Evolutionary conservation across 2,888 invertebrate genomes (phyloP).

Genomic region (Eremobia ochroleuca): DNA sequence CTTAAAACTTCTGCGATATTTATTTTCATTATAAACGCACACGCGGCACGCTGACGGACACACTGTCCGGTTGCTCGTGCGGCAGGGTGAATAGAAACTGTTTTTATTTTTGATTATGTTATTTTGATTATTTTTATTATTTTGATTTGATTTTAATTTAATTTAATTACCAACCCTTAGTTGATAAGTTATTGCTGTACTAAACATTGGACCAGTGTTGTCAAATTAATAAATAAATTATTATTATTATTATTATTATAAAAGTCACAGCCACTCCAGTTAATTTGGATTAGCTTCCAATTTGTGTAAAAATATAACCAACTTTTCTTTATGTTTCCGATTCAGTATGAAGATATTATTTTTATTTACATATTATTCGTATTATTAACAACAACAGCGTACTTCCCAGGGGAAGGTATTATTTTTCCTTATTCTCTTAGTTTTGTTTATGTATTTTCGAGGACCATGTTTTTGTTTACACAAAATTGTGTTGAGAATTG

Average conservation of each 20-base stretch:
- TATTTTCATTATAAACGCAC: conserved; percentile 1
- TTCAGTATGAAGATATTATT: conserved; percentile 13
- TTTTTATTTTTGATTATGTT: too few species aligned
- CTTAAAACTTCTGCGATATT: conserved; percentile 6
- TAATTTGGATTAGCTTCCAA: background rate
- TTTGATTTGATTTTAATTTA: too few species aligned
- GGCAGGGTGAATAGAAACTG: too few species aligned
- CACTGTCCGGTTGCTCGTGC: too few species aligned
- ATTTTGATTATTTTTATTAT: too few species aligned
- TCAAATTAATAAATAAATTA: too few species aligned
- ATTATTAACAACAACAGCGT: conserved; percentile 19
- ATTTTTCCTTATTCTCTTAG: conserved; percentile 27
- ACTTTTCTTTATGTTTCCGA: background rate
- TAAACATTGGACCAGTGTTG: too few species aligned
- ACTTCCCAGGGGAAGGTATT: conserved; percentile 13
- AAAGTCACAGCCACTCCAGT: background rate
- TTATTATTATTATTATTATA: conserved; percentile 4
- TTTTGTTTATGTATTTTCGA: conserved; percentile 16
- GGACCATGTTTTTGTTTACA: conserved; percentile 33
- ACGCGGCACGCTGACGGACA: too few species aligned
- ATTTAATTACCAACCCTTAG: too few species aligned
- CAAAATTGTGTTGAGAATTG: conserved; percentile 16
- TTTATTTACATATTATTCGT: conserved; percentile 31
- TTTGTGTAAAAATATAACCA: background rate
- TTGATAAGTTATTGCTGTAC: too few species aligned